Conservation (phyloP, 2,888 invertebrate genomes). For the Leucania comma region DNA sequence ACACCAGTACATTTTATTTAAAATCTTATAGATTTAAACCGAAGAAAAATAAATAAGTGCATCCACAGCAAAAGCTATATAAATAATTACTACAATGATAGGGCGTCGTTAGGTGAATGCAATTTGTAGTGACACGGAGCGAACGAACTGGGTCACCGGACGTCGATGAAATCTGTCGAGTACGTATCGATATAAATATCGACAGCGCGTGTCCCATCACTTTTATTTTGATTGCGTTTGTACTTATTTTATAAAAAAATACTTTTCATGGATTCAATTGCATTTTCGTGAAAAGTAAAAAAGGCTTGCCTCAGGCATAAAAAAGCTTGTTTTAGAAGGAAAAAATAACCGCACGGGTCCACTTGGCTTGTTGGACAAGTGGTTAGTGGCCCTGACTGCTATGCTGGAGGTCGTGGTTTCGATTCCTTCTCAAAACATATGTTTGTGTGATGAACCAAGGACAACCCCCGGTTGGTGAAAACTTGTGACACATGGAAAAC, state of each 20-base stretch:
- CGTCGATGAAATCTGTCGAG: slow-evolving; percentile 48
- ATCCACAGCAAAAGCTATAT: slow-evolving; percentile 20
- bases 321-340: no score
- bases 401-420: no score
- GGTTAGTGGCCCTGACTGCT: no score
- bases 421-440: no score
- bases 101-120: slow-evolving; percentile 54
- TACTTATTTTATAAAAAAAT: not conserved
- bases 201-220: slow-evolving; percentile 51
- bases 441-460: no score
- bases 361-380: no score
- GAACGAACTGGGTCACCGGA: slow-evolving; percentile 60
- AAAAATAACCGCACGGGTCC: no score
- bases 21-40: not conserved
- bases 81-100: slow-evolving; percentile 58
- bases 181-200: slow-evolving; percentile 36
- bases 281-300: no score
- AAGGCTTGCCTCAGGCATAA: no score
- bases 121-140: slow-evolving; percentile 57
- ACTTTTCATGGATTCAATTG: not conserved
- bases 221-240: slow-evolving; percentile 45
- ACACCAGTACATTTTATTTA: no score
- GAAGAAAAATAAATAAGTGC: slow-evolving; percentile 8
- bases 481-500: no score
- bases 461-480: no score